Percentiles rank a stretch among this genome's conserved stretches.
Conservation (phyloP, 2,888 invertebrate species). For the Pecten maximus region DNA sequence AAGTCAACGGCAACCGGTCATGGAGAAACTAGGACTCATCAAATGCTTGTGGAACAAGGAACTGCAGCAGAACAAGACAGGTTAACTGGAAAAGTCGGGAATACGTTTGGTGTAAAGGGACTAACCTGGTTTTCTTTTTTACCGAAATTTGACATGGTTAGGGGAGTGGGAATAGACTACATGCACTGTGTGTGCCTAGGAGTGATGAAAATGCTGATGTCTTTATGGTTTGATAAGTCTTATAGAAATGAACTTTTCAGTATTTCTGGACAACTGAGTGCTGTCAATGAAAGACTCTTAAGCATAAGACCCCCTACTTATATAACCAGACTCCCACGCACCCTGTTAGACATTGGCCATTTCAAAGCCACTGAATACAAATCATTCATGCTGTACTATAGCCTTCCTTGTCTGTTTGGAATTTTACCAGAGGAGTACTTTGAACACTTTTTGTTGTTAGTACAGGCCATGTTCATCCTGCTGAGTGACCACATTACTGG, state of each 20-base stretch:
- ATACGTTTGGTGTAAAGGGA: constrained; percentile 27
- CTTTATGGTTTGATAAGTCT: constrained; percentile 58
- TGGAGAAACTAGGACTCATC: background rate
- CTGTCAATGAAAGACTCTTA: constrained; percentile 35
- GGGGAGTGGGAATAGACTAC: constrained; percentile 62
- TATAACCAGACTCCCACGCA: constrained; percentile 45
- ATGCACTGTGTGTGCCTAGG: constrained; percentile 68
- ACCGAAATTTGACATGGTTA: constrained; percentile 58
- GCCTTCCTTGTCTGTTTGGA: constrained; percentile 46
- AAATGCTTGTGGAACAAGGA: background rate
- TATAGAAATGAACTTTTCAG: constrained; percentile 50
- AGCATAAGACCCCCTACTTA: constrained; percentile 47
- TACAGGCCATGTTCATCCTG: background rate
- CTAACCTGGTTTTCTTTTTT: constrained; percentile 43
- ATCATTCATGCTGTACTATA: constrained; percentile 49
- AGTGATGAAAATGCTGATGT: constrained; percentile 55
- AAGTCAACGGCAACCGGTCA: background rate
- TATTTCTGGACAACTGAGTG: constrained; percentile 36
- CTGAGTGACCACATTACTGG: background rate
- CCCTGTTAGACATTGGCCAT: constrained; percentile 37
- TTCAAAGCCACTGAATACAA: constrained; percentile 53
- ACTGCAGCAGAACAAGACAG: constrained; percentile 17
- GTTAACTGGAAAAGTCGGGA: background rate
- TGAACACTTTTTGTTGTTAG: background rate
- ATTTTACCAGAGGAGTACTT: constrained; percentile 40